A percentile compares a stretch with the other conserved stretches of the same genome.
Conservation (phyloP, 2,113 vertebrate genomes). For the Cygnus atratus region DNA sequence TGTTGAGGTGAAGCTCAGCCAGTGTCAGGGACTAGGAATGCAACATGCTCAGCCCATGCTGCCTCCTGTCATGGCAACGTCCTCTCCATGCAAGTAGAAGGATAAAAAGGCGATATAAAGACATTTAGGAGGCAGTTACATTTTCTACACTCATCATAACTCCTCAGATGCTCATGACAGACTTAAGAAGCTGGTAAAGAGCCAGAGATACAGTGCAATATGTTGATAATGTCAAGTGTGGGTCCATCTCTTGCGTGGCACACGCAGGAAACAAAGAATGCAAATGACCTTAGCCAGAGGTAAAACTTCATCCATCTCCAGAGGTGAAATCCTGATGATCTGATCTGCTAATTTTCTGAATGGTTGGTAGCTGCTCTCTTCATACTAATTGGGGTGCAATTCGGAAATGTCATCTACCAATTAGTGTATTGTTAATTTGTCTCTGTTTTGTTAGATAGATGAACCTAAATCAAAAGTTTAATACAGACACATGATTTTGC, state of each 20-base stretch:
- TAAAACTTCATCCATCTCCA: neutral
- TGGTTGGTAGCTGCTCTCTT: neutral
- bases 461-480: neutral
- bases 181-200: neutral
- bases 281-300: neutral
- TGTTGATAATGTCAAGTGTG: fast-evolving
- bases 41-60: neutral
- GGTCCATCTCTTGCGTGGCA: neutral
- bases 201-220: neutral
- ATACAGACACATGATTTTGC: fast-evolving
- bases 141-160: fast-evolving
- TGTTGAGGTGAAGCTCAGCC: neutral
- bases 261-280: neutral
- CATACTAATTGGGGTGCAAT: neutral
- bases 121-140: neutral
- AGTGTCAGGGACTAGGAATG: neutral
- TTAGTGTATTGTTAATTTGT: neutral
- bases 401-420: neutral
- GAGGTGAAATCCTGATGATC: neutral
- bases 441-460: neutral
- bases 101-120: no score
- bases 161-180: neutral
- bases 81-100: neutral
- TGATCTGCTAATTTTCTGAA: neutral
- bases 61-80: no score